Percentiles rank a stretch among this genome's conserved stretches.
Evolutionary conservation across 92 coral and sea anemone species (phyloP).

Genomic region (Palythoa grandis): DNA sequence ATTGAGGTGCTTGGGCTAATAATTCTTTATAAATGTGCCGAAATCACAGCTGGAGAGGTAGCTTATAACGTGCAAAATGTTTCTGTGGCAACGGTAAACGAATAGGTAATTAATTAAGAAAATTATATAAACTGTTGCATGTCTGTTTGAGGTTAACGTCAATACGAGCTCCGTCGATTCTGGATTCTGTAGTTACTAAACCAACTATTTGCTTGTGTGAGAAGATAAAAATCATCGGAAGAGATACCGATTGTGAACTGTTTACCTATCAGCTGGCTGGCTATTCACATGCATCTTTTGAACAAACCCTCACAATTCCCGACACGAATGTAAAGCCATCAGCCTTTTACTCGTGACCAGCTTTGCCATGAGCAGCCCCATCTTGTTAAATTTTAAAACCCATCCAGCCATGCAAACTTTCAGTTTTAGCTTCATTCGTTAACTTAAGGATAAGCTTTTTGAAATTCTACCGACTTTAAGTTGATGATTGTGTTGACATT

Average conservation of each 20-base stretch:
- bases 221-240: neutral
- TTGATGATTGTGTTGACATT: too few relatives aligned
- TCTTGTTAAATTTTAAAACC: too few relatives aligned
- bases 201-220: neutral
- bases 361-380: too few relatives aligned
- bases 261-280: slow-evolving; percentile 2
- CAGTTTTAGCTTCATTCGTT: too few relatives aligned
- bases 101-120: neutral
- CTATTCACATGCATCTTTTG: neutral
- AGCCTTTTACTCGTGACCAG: too few relatives aligned
- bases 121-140: neutral
- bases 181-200: neutral
- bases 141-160: neutral
- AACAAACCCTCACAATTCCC: neutral
- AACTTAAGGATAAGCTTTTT: too few relatives aligned
- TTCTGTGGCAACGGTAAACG: slow-evolving; percentile 14
- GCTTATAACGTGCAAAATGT: slow-evolving; percentile 1
- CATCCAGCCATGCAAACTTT: too few relatives aligned
- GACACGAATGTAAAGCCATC: too few relatives aligned
- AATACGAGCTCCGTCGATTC: neutral
- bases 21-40: neutral
- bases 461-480: too few relatives aligned
- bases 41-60: neutral
- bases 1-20: slow-evolving; percentile 17
- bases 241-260: neutral